Evolutionary conservation across 2,113 vertebrate genomes (phyloP), one percentile per base, ranked within the genome.

Genomic region (Sclerurus mexicanus): DNA sequence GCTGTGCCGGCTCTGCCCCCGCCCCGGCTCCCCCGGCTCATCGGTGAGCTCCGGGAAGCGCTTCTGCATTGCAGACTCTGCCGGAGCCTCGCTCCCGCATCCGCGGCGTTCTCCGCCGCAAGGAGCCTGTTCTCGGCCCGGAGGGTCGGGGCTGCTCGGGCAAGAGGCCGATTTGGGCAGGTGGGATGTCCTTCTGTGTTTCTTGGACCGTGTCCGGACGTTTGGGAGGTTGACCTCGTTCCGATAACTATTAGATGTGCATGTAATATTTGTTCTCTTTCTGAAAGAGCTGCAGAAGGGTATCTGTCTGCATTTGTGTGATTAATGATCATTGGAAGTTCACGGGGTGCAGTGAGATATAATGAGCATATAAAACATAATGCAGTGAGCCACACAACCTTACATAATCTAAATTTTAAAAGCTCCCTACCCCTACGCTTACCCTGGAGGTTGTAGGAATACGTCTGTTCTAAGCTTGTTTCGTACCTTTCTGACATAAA

Each of bases 11-110:
- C 55, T 76, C 47, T 85, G 80, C 91, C 81, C 66, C 89, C 89
- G 81, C 87, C 93, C 83, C 64, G 58, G 64, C 69, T 76, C 42
- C 74, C 52, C 47, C 49, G 12, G 30, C 78, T 84, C 93, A 12
- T 21, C 42, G 77, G 73, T 60, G 44, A 62, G 95, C 85, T 96
- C 83, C 87, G 66, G 80, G 66, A 80, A 94, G 74, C 46, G 93
- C 31, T 91, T 95, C 97, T 97, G 97, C 97, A 97, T 97, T 97
- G 97, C 97, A 96, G 97, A 8, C 94, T 60, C 52, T 68, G 42
- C 67, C 15, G 37, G 24, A 35, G 94, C 66, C 93, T 31, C 53
- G 62, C 73, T 81, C 56, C 60, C n/a, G 91, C 91, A 1, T 73
- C 42, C 85, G 73, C 87, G 59, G 93, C 59, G 84, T 50, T 56